Evolutionary conservation across 2,113 vertebrate genomes (phyloP).

Genomic region (Psilopsiagon aurifrons): DNA sequence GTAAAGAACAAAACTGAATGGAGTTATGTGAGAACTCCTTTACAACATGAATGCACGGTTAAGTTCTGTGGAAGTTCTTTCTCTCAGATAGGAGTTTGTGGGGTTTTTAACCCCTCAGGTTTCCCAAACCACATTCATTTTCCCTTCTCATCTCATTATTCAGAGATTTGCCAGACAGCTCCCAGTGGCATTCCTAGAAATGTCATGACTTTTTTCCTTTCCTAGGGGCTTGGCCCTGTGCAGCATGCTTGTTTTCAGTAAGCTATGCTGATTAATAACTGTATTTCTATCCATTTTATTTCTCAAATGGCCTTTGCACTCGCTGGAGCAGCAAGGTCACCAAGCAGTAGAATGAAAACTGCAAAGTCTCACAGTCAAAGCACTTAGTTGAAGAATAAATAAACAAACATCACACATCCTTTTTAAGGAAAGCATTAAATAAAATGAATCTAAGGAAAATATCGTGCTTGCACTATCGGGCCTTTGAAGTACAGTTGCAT

Average conservation of each 20-base stretch:
- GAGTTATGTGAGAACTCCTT: background rate
- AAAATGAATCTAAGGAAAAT: background rate
- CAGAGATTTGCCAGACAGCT: background rate
- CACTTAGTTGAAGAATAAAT: background rate
- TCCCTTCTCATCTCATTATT: conserved; percentile 38
- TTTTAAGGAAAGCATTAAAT: conserved; percentile 34
- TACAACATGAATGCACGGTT: background rate
- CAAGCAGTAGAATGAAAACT: background rate
- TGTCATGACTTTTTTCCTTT: conserved; percentile 54
- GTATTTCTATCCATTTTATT: conserved; percentile 41
- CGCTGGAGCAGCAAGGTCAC: background rate
- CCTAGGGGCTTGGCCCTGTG: background rate
- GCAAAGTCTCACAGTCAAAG: background rate
- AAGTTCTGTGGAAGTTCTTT: background rate
- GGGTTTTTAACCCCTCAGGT: background rate
- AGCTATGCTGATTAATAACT: conserved; percentile 45
- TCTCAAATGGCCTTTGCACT: conserved; percentile 41
- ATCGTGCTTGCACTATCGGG: background rate
- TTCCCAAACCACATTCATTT: background rate
- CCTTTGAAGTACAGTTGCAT: conserved; percentile 44
- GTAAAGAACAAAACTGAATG: background rate
- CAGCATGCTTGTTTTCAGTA: conserved; percentile 10
- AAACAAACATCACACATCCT: background rate
- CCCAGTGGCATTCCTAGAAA: conserved; percentile 45
- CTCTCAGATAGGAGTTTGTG: background rate